Conservation (phyloP, 2,113 vertebrate genomes). For the Neoarius graeffei region DNA sequence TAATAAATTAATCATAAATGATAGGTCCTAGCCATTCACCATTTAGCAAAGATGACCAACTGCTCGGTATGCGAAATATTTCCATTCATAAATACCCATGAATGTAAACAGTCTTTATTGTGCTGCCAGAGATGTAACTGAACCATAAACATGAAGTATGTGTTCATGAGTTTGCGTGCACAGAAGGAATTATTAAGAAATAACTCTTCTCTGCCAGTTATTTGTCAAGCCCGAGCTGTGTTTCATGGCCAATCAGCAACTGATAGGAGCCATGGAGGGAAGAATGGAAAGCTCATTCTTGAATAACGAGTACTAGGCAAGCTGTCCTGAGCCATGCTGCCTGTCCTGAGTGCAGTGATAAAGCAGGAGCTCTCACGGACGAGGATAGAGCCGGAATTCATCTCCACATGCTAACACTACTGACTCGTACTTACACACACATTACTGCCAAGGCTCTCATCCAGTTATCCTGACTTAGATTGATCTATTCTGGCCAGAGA, state of each 20-base stretch:
- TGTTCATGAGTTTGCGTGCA: constrained; percentile 4
- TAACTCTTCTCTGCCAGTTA: constrained; percentile 22
- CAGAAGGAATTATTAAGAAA: constrained; percentile 24
- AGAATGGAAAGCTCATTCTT: constrained; percentile 28
- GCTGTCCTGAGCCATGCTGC: constrained; percentile 26
- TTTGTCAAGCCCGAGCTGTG: constrained; percentile 10
- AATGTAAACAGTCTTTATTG: constrained; percentile 9
- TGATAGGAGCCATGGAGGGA: constrained; percentile 23
- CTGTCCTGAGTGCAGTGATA: constrained; percentile 55
- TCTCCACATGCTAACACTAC: constrained; percentile 60
- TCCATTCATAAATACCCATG: background rate
- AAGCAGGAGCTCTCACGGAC: constrained; percentile 67
- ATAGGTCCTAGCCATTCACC: background rate
- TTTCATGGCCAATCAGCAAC: constrained; percentile 44
- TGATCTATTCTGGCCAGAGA: constrained; percentile 69
- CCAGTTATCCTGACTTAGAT: constrained; percentile 68
- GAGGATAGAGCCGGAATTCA: constrained; percentile 67
- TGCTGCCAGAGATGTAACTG: constrained; percentile 9
- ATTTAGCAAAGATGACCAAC: constrained; percentile 10
- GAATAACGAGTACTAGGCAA: constrained; percentile 34
- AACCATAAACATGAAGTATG: background rate
- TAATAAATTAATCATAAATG: background rate
- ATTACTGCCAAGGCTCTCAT: constrained; percentile 71
- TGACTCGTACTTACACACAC: constrained; percentile 68
- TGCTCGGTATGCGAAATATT: background rate